These are phyloP conservation scores for Stomatorhinus ivindoensis DNA, from an alignment of 2,113 vertebrate genomes.

Conservation along the genomic window DNA sequence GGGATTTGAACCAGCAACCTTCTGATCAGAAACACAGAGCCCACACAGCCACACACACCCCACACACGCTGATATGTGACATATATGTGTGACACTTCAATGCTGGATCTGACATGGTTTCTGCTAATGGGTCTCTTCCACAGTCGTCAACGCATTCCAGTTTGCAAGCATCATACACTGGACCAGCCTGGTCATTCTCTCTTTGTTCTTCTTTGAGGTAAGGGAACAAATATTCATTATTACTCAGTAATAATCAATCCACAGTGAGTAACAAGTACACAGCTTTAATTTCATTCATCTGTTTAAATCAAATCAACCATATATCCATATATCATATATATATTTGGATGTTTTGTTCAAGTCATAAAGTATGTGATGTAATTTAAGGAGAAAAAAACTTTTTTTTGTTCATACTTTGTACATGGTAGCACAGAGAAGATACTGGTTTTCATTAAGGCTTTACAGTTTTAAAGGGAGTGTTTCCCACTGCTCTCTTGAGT, in stretches of 20 bases:
- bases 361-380: neutral
- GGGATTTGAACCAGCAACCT: neutral
- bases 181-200: conserved; percentile 93
- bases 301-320: neutral
- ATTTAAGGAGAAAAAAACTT: conserved; percentile 30
- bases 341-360: neutral
- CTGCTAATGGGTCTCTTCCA: conserved; percentile 13
- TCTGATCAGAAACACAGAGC: neutral
- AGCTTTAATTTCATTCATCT: neutral
- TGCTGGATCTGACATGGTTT: neutral
- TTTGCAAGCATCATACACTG: conserved; percentile 93
- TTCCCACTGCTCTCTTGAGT: neutral
- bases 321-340: neutral
- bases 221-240: conserved; percentile 36
- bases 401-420: neutral
- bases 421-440: neutral
- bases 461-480: neutral
- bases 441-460: neutral
- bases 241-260: neutral
- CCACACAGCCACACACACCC: neutral
- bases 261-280: neutral
- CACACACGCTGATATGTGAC: neutral
- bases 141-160: conserved; percentile 90
- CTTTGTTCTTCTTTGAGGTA: conserved; percentile 97
- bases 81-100: neutral